Evolutionary conservation across 2,888 invertebrate species (phyloP), one percentile per base, ranked within the genome.

Genomic region (Omphaloscelis lunosa): DNA sequence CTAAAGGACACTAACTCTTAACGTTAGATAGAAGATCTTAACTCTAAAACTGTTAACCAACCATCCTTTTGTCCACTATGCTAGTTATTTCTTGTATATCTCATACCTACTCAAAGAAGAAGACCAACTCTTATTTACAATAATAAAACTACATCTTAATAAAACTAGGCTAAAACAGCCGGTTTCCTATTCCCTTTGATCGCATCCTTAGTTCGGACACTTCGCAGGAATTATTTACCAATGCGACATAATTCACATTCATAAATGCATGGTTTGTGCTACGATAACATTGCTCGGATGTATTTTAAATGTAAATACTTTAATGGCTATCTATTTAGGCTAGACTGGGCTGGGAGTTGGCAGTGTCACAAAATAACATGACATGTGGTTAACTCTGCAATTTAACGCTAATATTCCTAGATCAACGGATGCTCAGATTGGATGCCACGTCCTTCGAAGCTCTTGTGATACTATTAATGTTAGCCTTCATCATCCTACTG

Each of bases 291-390:
- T 27, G 23, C n/a, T 58, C 23, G 27, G 11, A 53, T 48, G 53
- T 65, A 39, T 63, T 82, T 80, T 65, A 69, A 74, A 80, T 80
- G 65, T 39, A 53, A 74, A 74, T 80, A 15, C 23, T 66, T n/a
- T 29, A 23, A n/a, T 27, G n/a, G 59, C 17, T 45, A 41, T 11
- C 41, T 45, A n/a, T 34, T 58, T 48, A 69, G 9, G 63, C 23
- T 66, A 39, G n/a, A 20, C 20, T 51, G 20, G 20, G 20, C 27
- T 77, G 48, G 15, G 20, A 41, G 15, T 41, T 63, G 29, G 20
- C n/a, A 12, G n/a, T n/a, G 23, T 53, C 4, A 53, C n/a, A 53
- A 53, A 53, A 23, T n/a, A 53, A n/a, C 53, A 53, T 53, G 9
- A n/a, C 53, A 53, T 53, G 9, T 53, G 53, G 9, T 9, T 53